phyloP scores from a whole-genome alignment of 2,113 vertebrate genomes.

The Neotoma lepida region DNA sequence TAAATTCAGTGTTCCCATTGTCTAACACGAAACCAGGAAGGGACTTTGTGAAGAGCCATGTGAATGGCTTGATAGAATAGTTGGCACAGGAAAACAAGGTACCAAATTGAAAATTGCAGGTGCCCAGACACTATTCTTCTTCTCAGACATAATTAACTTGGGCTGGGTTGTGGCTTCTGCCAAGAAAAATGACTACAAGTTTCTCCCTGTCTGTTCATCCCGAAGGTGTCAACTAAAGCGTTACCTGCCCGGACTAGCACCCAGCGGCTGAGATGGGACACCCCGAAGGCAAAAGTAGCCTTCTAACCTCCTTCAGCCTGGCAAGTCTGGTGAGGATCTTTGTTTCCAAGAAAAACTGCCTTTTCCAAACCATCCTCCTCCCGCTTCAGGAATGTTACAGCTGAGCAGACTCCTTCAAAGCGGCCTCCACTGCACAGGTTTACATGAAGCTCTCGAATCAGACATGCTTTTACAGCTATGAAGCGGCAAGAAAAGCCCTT shows the following conservation, averaged over 20 bases:
- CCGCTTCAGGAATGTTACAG: constrained; percentile 37
- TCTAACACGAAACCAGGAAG: constrained; percentile 73
- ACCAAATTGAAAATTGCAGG: constrained; percentile 80
- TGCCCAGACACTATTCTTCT: constrained; percentile 79
- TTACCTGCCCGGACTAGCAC: constrained; percentile 76
- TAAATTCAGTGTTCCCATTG: constrained; percentile 68
- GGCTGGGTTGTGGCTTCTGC: constrained; percentile 78
- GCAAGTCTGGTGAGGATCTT: constrained; percentile 56
- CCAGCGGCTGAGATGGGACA: constrained; percentile 70
- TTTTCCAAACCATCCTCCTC: constrained; percentile 59
- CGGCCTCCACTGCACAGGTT: constrained; percentile 53
- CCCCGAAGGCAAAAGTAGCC: constrained; percentile 73
- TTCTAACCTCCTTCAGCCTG: constrained; percentile 63
- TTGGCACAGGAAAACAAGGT: constrained; percentile 76
- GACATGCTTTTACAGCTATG: constrained; percentile 65
- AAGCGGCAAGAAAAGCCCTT: constrained; percentile 66
- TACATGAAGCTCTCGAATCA: constrained; percentile 55
- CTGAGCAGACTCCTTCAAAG: constrained; percentile 64
- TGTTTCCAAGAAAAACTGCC: constrained; percentile 52
- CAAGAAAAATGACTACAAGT: constrained; percentile 81
- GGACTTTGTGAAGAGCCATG: constrained; percentile 57
- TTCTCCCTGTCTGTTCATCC: constrained; percentile 78
- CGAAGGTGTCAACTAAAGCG: constrained; percentile 75
- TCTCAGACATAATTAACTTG: constrained; percentile 80
- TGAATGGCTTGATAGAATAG: constrained; percentile 70